Percentiles rank a stretch among this genome's conserved stretches.
Conservation (phyloP, 2,113 vertebrate genomes). For the Alethe castanea region DNA sequence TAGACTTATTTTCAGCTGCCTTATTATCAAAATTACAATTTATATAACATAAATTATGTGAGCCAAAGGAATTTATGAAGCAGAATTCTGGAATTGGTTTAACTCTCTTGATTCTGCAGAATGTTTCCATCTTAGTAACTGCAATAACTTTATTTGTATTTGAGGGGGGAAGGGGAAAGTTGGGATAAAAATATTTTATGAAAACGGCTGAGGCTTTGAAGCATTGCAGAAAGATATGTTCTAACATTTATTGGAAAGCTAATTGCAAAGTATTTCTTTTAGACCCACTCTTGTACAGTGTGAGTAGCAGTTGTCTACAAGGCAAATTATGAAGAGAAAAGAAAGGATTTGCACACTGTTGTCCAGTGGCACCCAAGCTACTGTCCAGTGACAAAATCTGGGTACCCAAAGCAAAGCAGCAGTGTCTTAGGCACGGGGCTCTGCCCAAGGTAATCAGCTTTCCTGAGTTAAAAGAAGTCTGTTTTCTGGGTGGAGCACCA, state of each 20-base stretch:
- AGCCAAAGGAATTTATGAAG: conserved; percentile 15
- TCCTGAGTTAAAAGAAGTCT: neutral
- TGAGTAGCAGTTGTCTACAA: neutral
- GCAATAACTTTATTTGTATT: neutral
- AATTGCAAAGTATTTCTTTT: neutral
- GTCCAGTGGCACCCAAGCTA: neutral
- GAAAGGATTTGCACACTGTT: neutral
- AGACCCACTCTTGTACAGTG: neutral
- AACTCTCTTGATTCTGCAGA: neutral
- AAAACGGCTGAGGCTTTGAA: neutral
- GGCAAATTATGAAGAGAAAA: neutral
- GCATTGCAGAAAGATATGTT: neutral
- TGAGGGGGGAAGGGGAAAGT: rapidly evolving
- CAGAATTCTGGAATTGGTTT: neutral
- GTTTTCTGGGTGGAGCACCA: neutral
- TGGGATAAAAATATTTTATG: neutral
- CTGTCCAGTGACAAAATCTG: neutral
- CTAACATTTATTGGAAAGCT: neutral
- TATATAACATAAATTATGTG: neutral
- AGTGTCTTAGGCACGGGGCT: neutral
- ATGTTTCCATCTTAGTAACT: neutral
- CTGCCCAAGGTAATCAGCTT: neutral
- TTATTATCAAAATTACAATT: conserved; percentile 44
- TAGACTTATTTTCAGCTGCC: conserved; percentile 46
- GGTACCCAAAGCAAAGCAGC: neutral